Percentiles rank a stretch among this genome's conserved stretches.
Conservation (phyloP, 1,140 invertebrate species). For the Hylaeus volcanicus region DNA sequence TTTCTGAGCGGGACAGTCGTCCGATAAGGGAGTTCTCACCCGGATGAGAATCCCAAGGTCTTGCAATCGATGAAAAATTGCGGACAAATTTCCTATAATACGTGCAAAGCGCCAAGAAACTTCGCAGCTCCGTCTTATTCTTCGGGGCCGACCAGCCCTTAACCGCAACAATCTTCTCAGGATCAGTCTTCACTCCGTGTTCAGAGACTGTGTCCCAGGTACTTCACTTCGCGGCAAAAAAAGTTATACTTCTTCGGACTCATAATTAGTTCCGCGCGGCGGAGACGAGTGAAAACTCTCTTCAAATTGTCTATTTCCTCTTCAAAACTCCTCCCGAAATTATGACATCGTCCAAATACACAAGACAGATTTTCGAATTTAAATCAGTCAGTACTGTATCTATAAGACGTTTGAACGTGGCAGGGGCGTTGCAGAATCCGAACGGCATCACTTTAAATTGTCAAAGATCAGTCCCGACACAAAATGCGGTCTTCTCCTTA, state of each 20-base stretch:
- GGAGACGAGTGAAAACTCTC: neutral
- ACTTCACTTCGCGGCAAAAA: slow-evolving; percentile 26
- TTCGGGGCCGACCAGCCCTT: neutral
- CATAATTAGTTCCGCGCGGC: neutral
- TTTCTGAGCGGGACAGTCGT: too few species aligned
- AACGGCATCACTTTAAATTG: slow-evolving; percentile 64
- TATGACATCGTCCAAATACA: slow-evolving; percentile 4
- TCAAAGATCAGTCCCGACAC: slow-evolving; percentile 62
- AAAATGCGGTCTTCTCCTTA: slow-evolving; percentile 76
- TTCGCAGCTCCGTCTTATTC: slow-evolving; percentile 8
- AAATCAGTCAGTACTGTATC: neutral
- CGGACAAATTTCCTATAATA: slow-evolving; percentile 18
- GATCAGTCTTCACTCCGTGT: slow-evolving; percentile 8
- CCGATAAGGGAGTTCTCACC: too few species aligned
- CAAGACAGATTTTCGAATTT: slow-evolving; percentile 2
- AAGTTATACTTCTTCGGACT: neutral
- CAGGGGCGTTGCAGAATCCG: slow-evolving; percentile 55
- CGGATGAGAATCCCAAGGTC: too few species aligned
- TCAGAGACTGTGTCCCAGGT: slow-evolving; percentile 33
- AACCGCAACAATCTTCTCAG: slow-evolving; percentile 19
- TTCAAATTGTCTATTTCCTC: neutral
- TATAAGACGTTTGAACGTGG: slow-evolving; percentile 58
- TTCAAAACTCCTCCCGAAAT: slow-evolving; percentile 1
- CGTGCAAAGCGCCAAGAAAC: neutral
- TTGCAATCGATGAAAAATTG: neutral